Conservation (phyloP, 2,797 vertebrate genomes). For the Alca torda region DNA sequence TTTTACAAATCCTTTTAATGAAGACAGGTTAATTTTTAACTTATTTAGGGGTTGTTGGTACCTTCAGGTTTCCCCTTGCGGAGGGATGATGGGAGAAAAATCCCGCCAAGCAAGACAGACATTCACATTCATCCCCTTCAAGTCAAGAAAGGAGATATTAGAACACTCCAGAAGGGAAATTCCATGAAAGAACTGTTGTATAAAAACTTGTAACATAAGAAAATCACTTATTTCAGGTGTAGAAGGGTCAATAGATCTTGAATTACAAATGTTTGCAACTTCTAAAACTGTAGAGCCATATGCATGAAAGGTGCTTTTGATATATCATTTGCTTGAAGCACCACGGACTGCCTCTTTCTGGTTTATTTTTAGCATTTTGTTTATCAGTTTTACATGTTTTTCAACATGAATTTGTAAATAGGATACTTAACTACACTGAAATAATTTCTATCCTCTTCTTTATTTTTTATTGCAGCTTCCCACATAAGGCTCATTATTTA, state of each 20-base stretch:
- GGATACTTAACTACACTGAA: not conserved
- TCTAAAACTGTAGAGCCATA: not conserved
- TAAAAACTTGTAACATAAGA: not conserved
- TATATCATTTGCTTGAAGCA: not conserved
- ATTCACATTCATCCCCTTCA: not conserved
- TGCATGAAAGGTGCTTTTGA: not conserved
- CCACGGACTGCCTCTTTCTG: not conserved
- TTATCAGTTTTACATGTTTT: not conserved
- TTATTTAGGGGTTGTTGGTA: not conserved
- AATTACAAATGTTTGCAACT: not conserved
- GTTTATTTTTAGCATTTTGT: not conserved
- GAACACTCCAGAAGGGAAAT: not conserved
- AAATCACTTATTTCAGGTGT: not conserved
- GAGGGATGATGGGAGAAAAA: not conserved
- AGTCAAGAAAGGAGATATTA: not conserved
- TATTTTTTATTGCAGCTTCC: not conserved
- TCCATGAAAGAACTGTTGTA: not conserved
- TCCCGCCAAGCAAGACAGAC: not conserved
- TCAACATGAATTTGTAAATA: not conserved
- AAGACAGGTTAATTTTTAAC: not conserved
- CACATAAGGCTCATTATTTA: not conserved
- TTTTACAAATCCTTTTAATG: not conserved
- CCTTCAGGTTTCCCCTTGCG: not conserved
- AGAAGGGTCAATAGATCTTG: not conserved
- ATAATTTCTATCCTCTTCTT: not conserved